Base-by-base conservation (phyloP, 2,888 invertebrate species). In the Cantharis rufa region DNA sequence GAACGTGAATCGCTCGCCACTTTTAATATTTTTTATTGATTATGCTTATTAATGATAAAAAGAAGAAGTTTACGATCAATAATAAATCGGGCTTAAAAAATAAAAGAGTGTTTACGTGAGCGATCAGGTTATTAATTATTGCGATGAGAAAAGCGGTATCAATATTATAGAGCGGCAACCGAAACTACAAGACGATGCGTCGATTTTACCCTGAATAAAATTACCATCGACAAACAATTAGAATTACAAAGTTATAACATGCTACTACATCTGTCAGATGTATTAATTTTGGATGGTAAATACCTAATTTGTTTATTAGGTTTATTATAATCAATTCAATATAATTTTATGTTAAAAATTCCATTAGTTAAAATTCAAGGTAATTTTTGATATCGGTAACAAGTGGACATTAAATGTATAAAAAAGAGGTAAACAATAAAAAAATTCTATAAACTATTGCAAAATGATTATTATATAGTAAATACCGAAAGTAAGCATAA, bases 141-240 rank as follows among this genome's bases (percentile, higher is more conserved):
- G 80, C 81, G 80, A 80, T 81, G 81, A 81, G 78, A 79, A 80
- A 80, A 79, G 86, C 87, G 86, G 86, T 83, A 82, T 82, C 82
- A 82, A 86, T 86, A 87, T 87, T 87, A 87, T 84, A 87, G 86
- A 86, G 87, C 87, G 86, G 86, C 85, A 79, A 80, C 79, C 82
- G 78, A 83, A 85, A 85, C 81, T 83, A 83, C 82, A 84, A 84
- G 83, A 82, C 79, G 82, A 82, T 81, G 72, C 64, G 70, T 75
- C 83, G 81, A 80, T 84, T 82, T 83, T 84, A 82, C 82, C 79
- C 82, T 80, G 84, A 84, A 84, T 84, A 84, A 85, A 84, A 86
- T 85, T 86, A 85, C 85, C 84, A 83, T 83, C 83, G 82, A 81
- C 83, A 84, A 84, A 85, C 24, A 66, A 66, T 66, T 66, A 85